Percentiles rank a stretch among this genome's conserved stretches.
These are phyloP conservation scores for Poeciliopsis occidentalis DNA, from an alignment of 2,113 vertebrate genomes.

Conservation along the genomic window DNA sequence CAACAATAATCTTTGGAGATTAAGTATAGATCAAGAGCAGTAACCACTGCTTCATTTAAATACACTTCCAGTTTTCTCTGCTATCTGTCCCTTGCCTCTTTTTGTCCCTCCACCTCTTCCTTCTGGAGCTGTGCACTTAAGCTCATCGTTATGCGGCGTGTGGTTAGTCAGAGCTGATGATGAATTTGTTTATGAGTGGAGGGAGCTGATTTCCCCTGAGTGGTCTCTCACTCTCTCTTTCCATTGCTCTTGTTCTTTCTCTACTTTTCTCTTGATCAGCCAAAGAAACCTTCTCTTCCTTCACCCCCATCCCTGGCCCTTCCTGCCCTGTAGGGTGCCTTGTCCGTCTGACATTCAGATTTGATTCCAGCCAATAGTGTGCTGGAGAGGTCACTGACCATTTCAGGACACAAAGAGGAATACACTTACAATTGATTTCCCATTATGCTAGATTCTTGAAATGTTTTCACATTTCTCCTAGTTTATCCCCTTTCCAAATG, in stretches of 20 bases:
- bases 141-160: slow-evolving; percentile 80
- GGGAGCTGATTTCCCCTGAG: slow-evolving; percentile 83
- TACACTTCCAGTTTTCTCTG: slow-evolving; percentile 31
- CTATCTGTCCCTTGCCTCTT: slow-evolving; percentile 32
- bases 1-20: slow-evolving; percentile 3
- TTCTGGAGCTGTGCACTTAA: slow-evolving; percentile 67
- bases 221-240: slow-evolving; percentile 62
- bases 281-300: slow-evolving; percentile 38
- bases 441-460: slow-evolving; percentile 17
- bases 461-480: slow-evolving; percentile 13
- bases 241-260: slow-evolving; percentile 42
- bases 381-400: slow-evolving; percentile 48
- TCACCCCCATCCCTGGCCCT: slow-evolving; percentile 6
- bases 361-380: slow-evolving; percentile 39
- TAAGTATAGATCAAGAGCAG: slow-evolving; percentile 17
- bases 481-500: slow-evolving; percentile 30
- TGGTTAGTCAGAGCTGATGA: slow-evolving; percentile 83
- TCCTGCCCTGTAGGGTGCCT: slow-evolving; percentile 42
- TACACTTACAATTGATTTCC: slow-evolving; percentile 7
- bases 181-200: slow-evolving; percentile 84
- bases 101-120: slow-evolving; percentile 27
- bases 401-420: slow-evolving; percentile 24
- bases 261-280: slow-evolving; percentile 51
- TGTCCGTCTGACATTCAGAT: slow-evolving; percentile 41
- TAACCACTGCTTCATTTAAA: slow-evolving; percentile 14